A percentile compares a stretch with the other conserved stretches of the same genome.
Conservation (phyloP, 2,888 invertebrate genomes). For the Rhamphomyia laevipes region DNA sequence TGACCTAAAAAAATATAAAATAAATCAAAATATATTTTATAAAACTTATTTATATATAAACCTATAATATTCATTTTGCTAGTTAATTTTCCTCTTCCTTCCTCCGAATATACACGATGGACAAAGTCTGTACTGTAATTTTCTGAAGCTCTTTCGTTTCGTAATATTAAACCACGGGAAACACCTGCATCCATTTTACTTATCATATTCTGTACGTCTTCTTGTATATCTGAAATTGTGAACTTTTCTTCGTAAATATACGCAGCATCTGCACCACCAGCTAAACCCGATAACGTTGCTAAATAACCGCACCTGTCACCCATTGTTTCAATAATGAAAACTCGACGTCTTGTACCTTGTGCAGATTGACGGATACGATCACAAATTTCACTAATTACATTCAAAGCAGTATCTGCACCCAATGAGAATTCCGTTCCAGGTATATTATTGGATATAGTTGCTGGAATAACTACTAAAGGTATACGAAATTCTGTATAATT, state of each 20-base stretch:
- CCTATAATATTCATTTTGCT: conserved; percentile 82
- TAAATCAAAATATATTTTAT: not conserved
- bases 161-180: conserved; percentile 75
- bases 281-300: conserved; percentile 84
- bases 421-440: conserved; percentile 93
- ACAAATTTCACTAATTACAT: conserved; percentile 91
- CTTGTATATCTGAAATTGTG: conserved; percentile 74
- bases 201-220: conserved; percentile 80
- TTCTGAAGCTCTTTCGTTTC: conserved; percentile 83
- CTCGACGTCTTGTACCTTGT: conserved; percentile 88
- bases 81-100: conserved; percentile 84
- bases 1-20: conserved; percentile 42
- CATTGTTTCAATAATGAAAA: conserved; percentile 93
- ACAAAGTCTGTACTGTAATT: conserved; percentile 94
- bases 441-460: conserved; percentile 94
- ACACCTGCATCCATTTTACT: conserved; percentile 88
- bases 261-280: conserved; percentile 93
- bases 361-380: conserved; percentile 92
- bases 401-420: conserved; percentile 88
- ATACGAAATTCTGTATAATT: conserved; percentile 64
- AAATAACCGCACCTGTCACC: conserved; percentile 94
- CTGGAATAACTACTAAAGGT: conserved; percentile 83
- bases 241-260: conserved; percentile 91
- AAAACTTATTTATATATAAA: not conserved
- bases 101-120: conserved; percentile 79